Evolutionary conservation across 1,140 invertebrate genomes (phyloP).

Genomic region (Pogonomyrmex californicus): DNA sequence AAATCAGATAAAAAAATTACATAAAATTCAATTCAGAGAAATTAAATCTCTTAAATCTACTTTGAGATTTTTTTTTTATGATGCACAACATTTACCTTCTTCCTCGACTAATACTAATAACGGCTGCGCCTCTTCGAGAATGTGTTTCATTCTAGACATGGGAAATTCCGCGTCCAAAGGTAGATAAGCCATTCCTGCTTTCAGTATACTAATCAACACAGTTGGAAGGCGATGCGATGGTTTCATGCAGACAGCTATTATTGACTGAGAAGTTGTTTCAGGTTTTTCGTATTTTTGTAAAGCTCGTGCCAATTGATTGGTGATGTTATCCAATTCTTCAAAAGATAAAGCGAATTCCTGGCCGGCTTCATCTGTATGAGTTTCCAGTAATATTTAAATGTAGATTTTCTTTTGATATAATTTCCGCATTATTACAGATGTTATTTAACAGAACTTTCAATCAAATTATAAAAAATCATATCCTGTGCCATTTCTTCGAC

Average conservation of each 20-base stretch:
- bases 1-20: background rate
- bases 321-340: constrained; percentile 88
- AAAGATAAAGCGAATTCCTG: constrained; percentile 86
- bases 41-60: background rate
- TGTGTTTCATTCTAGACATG: constrained; percentile 91
- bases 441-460: constrained; percentile 7
- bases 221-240: constrained; percentile 91
- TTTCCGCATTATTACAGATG: background rate
- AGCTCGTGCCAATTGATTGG: constrained; percentile 89
- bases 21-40: background rate
- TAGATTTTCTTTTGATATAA: background rate
- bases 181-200: constrained; percentile 93
- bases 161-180: constrained; percentile 94
- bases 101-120: constrained; percentile 90
- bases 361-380: constrained; percentile 83
- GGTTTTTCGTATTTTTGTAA: constrained; percentile 87
- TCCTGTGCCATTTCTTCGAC: background rate
- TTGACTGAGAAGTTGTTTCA: constrained; percentile 88
- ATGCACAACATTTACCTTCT: constrained; percentile 67
- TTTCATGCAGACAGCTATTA: constrained; percentile 92
- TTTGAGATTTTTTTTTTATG: background rate
- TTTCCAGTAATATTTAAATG: background rate
- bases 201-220: constrained; percentile 92
- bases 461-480: constrained; percentile 12
- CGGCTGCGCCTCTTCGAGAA: constrained; percentile 92